Evolutionary conservation across 2,797 vertebrate genomes (phyloP).

Genomic region (Macropus fuliginosus): DNA sequence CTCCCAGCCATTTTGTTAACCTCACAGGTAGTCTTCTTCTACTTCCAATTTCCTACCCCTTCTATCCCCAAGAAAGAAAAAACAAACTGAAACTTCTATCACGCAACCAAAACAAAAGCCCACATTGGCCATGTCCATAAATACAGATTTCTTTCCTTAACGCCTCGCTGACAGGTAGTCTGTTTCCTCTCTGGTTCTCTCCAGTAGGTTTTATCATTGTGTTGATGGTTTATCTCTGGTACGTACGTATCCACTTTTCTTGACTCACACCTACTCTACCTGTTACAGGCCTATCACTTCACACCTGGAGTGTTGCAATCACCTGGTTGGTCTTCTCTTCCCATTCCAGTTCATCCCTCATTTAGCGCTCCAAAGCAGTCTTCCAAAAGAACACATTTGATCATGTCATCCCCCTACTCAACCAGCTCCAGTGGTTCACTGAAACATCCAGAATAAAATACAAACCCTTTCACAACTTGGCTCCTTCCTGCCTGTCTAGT

Average conservation of each 20-base stretch:
- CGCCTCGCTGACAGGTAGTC: background rate
- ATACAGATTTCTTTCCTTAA: background rate
- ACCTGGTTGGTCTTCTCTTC: background rate
- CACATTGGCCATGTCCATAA: background rate
- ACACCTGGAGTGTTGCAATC: background rate
- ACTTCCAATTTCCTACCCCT: background rate
- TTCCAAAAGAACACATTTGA: background rate
- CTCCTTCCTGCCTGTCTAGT: background rate
- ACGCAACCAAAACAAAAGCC: background rate
- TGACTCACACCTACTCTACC: background rate
- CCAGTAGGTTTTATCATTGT: background rate
- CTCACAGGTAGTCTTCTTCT: background rate
- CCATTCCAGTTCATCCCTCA: background rate
- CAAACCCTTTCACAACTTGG: background rate
- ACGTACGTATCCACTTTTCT: background rate
- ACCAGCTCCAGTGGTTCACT: background rate
- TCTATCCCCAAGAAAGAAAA: background rate
- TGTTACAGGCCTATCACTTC: background rate
- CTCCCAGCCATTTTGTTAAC: background rate
- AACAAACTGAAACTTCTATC: background rate
- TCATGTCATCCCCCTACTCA: background rate
- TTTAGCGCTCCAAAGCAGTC: background rate
- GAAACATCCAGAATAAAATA: background rate
- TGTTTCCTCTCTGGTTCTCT: background rate
- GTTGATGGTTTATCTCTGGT: background rate